A percentile compares a stretch with the other conserved stretches of the same genome.
These are phyloP conservation scores for Salticus scenicus DNA, from an alignment of 2,888 invertebrate genomes.

Conservation along the genomic window DNA sequence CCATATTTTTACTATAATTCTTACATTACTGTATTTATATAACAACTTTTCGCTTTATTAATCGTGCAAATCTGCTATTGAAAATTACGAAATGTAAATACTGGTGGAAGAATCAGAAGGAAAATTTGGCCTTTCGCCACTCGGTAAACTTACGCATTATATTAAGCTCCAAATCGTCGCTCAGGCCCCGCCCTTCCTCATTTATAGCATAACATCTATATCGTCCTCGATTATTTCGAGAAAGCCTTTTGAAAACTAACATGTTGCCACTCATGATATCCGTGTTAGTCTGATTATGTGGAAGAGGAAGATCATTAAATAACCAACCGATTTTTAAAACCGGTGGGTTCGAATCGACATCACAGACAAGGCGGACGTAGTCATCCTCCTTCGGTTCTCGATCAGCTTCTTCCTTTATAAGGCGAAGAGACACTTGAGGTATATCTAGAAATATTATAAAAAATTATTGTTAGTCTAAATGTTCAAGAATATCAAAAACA, in stretches of 20 bases:
- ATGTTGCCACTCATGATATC: not conserved
- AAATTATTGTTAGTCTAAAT: not conserved
- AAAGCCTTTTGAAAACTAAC: constrained; percentile 9
- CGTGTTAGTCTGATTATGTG: not conserved
- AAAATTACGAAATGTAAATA: too few relatives aligned
- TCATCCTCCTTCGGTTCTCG: constrained; percentile 19
- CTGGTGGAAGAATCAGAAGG: too few relatives aligned
- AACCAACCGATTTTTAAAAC: constrained; percentile 17
- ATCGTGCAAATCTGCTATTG: too few relatives aligned
- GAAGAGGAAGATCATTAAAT: constrained; percentile 21
- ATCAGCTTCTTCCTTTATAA: constrained; percentile 19
- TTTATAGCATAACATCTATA: constrained; percentile 39
- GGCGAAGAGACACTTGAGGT: constrained; percentile 23
- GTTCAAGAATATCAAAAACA: too few relatives aligned
- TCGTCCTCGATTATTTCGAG: not conserved
- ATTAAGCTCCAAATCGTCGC: constrained; percentile 12
- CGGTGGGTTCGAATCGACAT: constrained; percentile 30
- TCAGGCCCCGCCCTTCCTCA: constrained; percentile 22
- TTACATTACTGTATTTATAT: too few relatives aligned
- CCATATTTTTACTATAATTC: too few relatives aligned
- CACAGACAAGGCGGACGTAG: constrained; percentile 23
- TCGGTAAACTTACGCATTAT: constrained; percentile 27
- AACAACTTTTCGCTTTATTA: too few relatives aligned
- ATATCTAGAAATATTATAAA: constrained; percentile 18
- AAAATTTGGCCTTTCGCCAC: too few relatives aligned